A percentile compares a stretch with the other conserved stretches of the same genome.
These are phyloP conservation scores for Caradrina clavipalpis DNA, from an alignment of 2,888 invertebrate genomes.

Conservation along the genomic window DNA sequence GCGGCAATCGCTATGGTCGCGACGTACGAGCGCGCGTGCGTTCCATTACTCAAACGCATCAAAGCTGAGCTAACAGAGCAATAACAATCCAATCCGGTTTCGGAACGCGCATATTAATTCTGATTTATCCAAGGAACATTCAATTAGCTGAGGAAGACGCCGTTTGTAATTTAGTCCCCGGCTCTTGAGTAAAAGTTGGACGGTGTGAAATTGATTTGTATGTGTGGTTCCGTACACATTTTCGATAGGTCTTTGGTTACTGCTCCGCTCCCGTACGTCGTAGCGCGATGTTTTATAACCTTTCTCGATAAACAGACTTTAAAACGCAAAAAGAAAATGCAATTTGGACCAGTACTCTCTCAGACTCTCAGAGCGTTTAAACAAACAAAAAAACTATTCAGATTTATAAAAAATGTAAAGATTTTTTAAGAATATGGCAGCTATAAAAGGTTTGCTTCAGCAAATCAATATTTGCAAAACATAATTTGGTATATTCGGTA, in stretches of 20 bases:
- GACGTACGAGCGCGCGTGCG: constrained; percentile 63
- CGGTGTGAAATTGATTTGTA: constrained; percentile 39
- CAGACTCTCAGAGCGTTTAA: too few relatives aligned
- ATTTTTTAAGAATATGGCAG: too few relatives aligned
- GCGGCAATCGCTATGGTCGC: constrained; percentile 61
- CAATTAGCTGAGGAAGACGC: constrained; percentile 82
- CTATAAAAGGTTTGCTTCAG: too few relatives aligned
- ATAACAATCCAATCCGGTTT: constrained; percentile 77
- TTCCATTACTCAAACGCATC: constrained; percentile 72
- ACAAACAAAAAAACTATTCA: too few relatives aligned
- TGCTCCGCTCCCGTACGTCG: too few relatives aligned
- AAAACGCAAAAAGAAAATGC: too few relatives aligned
- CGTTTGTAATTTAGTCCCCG: constrained; percentile 73
- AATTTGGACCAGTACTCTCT: too few relatives aligned
- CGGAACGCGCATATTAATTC: constrained; percentile 77
- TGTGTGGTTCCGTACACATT: constrained; percentile 50
- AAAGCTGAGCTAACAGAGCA: constrained; percentile 75
- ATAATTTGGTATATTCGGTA: too few relatives aligned
- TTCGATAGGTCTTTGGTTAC: background rate
- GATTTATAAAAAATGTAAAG: too few relatives aligned
- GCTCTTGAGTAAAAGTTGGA: constrained; percentile 59
- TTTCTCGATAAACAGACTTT: too few relatives aligned
- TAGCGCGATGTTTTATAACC: too few relatives aligned
- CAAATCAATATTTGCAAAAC: too few relatives aligned
- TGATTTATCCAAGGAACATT: constrained; percentile 81